phyloP scores from a whole-genome alignment of 2,888 invertebrate species.

The Spialia ferax region DNA sequence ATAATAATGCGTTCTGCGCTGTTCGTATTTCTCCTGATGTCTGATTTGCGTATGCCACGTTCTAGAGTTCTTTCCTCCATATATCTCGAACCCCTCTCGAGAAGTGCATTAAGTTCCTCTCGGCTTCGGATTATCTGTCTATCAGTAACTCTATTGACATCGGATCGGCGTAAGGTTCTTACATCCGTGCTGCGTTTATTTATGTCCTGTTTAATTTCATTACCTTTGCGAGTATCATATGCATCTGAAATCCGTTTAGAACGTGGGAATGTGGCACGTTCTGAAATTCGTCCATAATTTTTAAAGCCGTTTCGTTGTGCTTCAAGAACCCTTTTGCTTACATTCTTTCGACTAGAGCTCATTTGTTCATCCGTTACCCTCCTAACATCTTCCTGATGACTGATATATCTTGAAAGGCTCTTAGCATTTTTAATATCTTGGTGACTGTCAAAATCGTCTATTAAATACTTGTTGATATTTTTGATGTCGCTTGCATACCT shows the following conservation, averaged over 20 bases:
- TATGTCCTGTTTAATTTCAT: neutral
- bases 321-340: too few relatives aligned
- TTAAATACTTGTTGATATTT: too few relatives aligned
- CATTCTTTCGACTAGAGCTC: too few relatives aligned
- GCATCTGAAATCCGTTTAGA: too few relatives aligned
- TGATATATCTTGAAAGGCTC: too few relatives aligned
- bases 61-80: neutral
- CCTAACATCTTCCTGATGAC: too few relatives aligned
- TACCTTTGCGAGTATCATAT: neutral
- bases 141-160: neutral
- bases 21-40: neutral
- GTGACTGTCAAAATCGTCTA: too few relatives aligned
- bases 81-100: neutral
- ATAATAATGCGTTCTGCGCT: neutral
- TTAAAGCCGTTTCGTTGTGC: too few relatives aligned
- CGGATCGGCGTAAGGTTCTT: neutral
- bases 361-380: too few relatives aligned
- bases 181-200: neutral
- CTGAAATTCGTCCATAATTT: neutral
- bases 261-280: neutral
- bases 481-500: neutral
- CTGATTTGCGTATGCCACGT: neutral
- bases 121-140: neutral
- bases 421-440: too few relatives aligned
- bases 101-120: neutral